Conservation (phyloP, 2,888 invertebrate species). For the Drosophila glabriapex region DNA sequence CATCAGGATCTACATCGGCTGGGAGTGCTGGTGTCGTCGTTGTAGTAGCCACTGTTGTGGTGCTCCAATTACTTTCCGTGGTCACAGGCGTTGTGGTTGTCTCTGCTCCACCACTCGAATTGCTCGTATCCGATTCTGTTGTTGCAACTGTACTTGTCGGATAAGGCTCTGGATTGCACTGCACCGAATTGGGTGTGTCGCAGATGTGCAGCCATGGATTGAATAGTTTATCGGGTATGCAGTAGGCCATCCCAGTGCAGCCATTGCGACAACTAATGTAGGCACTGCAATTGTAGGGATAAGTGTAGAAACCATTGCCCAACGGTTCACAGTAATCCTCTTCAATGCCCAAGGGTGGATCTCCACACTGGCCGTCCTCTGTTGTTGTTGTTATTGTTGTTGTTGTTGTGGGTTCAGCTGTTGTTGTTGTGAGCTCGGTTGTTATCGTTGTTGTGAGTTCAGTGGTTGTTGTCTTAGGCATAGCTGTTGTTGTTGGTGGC, state of each 20-base stretch:
- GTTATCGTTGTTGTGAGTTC: constrained; percentile 14
- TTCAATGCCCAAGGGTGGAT: constrained; percentile 38
- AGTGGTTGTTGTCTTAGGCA: constrained; percentile 7
- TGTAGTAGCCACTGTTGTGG: constrained; percentile 22
- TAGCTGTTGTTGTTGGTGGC: constrained; percentile 38
- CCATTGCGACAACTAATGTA: constrained; percentile 62
- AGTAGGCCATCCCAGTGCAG: constrained; percentile 62
- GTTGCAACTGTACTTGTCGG: constrained; percentile 43
- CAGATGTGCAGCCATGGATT: constrained; percentile 67
- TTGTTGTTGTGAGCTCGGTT: constrained; percentile 33
- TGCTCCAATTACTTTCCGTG: constrained; percentile 10
- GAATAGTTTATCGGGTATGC: constrained; percentile 61
- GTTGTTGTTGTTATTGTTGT: constrained; percentile 32
- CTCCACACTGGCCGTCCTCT: constrained; percentile 44
- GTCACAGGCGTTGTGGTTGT: constrained; percentile 11
- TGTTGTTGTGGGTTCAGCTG: constrained; percentile 29
- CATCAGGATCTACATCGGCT: constrained; percentile 46
- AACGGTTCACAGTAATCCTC: constrained; percentile 43
- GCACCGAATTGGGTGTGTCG: constrained; percentile 62
- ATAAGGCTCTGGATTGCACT: constrained; percentile 46
- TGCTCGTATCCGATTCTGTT: constrained; percentile 16
- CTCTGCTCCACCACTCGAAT: background rate
- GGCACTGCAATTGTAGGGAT: constrained; percentile 66
- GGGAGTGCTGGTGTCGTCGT: constrained; percentile 54
- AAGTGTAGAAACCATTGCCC: constrained; percentile 64